A percentile compares a stretch with the other conserved stretches of the same genome.
These are phyloP conservation scores for Nannoperca australis DNA, from an alignment of 2,797 vertebrate species.

Conservation along the genomic window DNA sequence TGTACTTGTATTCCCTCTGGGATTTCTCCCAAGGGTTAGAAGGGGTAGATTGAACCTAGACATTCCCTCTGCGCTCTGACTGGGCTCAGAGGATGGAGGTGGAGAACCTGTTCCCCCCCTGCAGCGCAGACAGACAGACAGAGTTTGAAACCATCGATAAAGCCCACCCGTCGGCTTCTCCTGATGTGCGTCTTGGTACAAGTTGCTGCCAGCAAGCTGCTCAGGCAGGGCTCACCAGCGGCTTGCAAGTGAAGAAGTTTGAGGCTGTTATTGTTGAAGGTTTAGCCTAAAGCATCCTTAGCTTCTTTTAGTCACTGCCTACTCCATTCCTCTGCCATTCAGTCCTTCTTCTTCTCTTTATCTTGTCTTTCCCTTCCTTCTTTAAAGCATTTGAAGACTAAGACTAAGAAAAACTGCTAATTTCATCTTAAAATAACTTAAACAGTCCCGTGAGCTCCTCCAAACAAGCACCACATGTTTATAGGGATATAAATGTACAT, in stretches of 20 bases:
- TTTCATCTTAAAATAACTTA: slow-evolving; percentile 14
- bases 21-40: slow-evolving; percentile 31
- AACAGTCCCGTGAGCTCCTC: slow-evolving; percentile 10
- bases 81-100: slow-evolving; percentile 28
- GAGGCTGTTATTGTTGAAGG: slow-evolving; percentile 56
- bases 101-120: slow-evolving; percentile 17
- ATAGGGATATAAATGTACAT: neutral
- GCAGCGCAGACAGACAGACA: slow-evolving; percentile 25
- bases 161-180: slow-evolving; percentile 22
- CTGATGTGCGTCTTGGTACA: slow-evolving; percentile 33
- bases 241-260: slow-evolving; percentile 49
- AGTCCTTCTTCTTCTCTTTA: neutral
- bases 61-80: slow-evolving; percentile 26
- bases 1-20: slow-evolving; percentile 41
- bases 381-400: slow-evolving; percentile 7
- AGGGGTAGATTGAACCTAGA: slow-evolving; percentile 33
- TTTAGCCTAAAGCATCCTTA: slow-evolving; percentile 58
- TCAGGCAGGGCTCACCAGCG: slow-evolving; percentile 41
- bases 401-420: slow-evolving; percentile 14
- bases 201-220: slow-evolving; percentile 31
- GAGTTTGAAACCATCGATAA: slow-evolving; percentile 30
- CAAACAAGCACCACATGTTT: neutral
- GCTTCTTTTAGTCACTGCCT: slow-evolving; percentile 32
- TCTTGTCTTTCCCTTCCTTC: neutral
- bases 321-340: slow-evolving; percentile 14